Base-by-base conservation (phyloP, 2,113 vertebrate species). In the Alouatta palliata region DNA sequence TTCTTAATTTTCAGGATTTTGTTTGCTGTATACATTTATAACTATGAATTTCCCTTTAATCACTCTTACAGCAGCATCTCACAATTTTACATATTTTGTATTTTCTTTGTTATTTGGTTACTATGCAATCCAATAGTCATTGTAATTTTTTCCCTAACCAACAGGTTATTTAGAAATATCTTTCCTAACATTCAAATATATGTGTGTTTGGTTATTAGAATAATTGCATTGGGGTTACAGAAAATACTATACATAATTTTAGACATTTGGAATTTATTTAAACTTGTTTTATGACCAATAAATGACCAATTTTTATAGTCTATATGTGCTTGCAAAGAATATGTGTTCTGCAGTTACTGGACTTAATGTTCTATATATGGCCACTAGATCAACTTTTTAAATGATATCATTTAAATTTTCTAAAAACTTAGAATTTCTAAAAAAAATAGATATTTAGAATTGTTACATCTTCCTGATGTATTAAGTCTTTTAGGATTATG, bases 81-180 rank as follows among this genome's bases (percentile, higher is more conserved):
- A 58, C 56, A 58, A 25, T 25, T 58, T 58, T 58, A 52, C 52
- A 52, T 52, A 52, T 52, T 52, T 52, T 52, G 10, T 35, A 30
- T n/a, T 83, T 86, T 79, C 27, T 27, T 90, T 92, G 14, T 27
- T 81, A 79, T 37, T 84, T 20, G 0, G 1, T 94, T 87, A 49
- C 91, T 96, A 85, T 87, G 56, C 81, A 87, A 91, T 58, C 21
- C 27, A 94, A 47, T 92, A 75, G 37, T 94, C 25, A 75, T 64
- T 81, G 20, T 64, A 8, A 80, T 88, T 1, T 83, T 87, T 90
- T 90, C 47, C 91, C 86, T 86, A 92, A 54, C 35, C 16, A 84
- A 45, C 6, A 43, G 5, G 9, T 8, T 76, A 71, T 23, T 81
- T 84, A 84, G 35, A 92, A 54, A 40, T 56, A 81, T 80, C 70